A percentile compares a stretch with the other conserved stretches of the same genome.
Evolutionary conservation across 2,113 vertebrate genomes (phyloP).

Genomic region (Nibea albiflora): DNA sequence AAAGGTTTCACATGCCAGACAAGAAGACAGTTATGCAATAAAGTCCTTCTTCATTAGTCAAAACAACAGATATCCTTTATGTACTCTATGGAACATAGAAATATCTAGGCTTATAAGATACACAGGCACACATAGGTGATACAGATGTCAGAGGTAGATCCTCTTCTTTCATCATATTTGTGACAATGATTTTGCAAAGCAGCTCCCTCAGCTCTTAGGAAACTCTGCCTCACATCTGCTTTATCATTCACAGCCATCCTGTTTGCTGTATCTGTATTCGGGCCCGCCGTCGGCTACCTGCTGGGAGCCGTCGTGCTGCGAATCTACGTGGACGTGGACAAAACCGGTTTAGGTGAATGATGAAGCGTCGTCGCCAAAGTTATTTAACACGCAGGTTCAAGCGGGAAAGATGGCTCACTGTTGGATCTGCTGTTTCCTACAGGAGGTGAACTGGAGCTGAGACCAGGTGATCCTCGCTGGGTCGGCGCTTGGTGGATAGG

Average conservation of each 20-base stretch:
- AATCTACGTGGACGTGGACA: constrained; percentile 93
- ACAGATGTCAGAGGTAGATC: too few species aligned
- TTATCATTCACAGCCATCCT: constrained; percentile 89
- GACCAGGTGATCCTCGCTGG: constrained; percentile 89
- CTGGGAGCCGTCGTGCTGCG: constrained; percentile 89
- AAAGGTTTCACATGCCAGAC: background rate
- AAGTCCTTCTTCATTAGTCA: background rate
- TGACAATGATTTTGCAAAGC: too few species aligned
- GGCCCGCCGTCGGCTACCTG: constrained; percentile 93
- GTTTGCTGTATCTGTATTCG: constrained; percentile 93
- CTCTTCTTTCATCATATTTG: too few species aligned
- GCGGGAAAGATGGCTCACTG: background rate
- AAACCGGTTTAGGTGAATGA: constrained; percentile 80
- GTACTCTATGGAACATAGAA: background rate
- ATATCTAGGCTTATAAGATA: too few species aligned
- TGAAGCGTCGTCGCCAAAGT: background rate
- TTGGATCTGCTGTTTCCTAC: constrained; percentile 11
- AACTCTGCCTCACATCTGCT: constrained; percentile 6
- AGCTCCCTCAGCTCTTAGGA: background rate
- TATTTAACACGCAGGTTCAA: background rate
- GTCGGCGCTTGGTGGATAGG: constrained; percentile 99
- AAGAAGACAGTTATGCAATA: background rate
- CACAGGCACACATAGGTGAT: too few species aligned
- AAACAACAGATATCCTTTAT: background rate
- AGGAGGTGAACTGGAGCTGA: constrained; percentile 80